Evolutionary conservation across 2,113 vertebrate genomes (phyloP).

Genomic region (Xerus inauris): DNA sequence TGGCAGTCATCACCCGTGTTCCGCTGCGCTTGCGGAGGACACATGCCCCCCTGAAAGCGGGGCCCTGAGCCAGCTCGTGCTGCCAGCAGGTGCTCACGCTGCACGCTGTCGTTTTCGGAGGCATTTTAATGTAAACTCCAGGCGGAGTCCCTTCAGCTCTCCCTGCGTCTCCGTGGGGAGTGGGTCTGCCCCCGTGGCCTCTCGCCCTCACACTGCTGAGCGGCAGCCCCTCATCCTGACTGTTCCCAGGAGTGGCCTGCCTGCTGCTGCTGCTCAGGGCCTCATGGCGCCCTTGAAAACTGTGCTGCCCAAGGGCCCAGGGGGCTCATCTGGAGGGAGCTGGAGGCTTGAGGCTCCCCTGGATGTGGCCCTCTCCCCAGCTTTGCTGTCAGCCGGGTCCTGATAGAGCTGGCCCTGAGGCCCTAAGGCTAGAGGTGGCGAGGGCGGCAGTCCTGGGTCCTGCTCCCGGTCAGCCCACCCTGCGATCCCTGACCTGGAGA

Average conservation of each 20-base stretch:
- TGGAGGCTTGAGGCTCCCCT: background rate
- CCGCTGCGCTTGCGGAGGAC: no score
- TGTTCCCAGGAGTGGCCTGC: no score
- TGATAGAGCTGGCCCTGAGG: background rate
- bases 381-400: no score
- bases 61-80: background rate
- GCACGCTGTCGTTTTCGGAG: background rate
- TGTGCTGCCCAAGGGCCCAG: background rate
- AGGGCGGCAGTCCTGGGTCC: no score
- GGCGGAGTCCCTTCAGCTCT: background rate
- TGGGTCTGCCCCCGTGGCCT: background rate
- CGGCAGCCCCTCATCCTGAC: background rate
- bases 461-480: background rate
- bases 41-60: background rate
- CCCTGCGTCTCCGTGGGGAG: background rate
- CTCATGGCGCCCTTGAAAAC: no score
- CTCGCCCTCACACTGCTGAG: no score
- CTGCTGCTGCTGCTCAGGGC: background rate
- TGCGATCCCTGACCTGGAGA: accelerated
- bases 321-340: background rate
- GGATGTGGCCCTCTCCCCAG: background rate
- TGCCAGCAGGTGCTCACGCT: accelerated
- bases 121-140: background rate
- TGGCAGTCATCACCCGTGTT: background rate
- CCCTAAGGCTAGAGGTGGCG: background rate